Evolutionary conservation across 1,140 invertebrate species (phyloP), one percentile per base, ranked within the genome.

Genomic region (Diploscapter pachys): DNA sequence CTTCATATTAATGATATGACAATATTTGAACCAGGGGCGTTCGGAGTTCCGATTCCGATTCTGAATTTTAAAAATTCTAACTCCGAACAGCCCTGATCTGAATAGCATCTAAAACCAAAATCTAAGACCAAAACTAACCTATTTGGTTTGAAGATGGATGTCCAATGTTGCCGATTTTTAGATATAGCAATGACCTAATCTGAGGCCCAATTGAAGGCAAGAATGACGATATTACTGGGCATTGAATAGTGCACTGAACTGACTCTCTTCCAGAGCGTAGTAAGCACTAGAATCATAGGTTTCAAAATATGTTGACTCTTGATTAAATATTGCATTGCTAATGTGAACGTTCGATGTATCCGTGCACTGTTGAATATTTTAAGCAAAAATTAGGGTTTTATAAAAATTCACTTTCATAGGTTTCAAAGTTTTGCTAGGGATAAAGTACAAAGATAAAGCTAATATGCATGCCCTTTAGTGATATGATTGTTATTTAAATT

Each of bases 161-260:
- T 48, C 81, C 81, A 52, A 83, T 80, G 65, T 79, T 81, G 4
- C 76, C 82, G 49, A 82, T 59, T 72, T 74, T 77, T 49, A 84
- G n/a, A 63, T 59, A 82, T 1, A 82, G 72, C n/a, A 82, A 31
- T 31, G 31, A 31, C 31, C 31, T 31, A 13, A n/a, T 67, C 76
- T 49, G 66, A 66, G 13, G 73, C 13, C 13, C 56, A 52, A 11
- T 67, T 5, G 55, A 48, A 57, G 68, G 61, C 6, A 82, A 50
- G 4, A 73, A 73, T 3, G 61, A 59, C n/a, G 79, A 63, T 4
- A 82, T 54, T 53, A 82, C 72, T 49, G 77, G 73, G 51, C 78
- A 78, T 52, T 82, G 82, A 31, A 82, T 4, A 53, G 68, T 61
- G 5, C 50, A 62, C 54, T 70, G 68, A 53, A 82, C 71, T 48